Evolutionary conservation across 2,797 vertebrate species (phyloP), one percentile per base, ranked within the genome.

Genomic region (Chelmon rostratus): DNA sequence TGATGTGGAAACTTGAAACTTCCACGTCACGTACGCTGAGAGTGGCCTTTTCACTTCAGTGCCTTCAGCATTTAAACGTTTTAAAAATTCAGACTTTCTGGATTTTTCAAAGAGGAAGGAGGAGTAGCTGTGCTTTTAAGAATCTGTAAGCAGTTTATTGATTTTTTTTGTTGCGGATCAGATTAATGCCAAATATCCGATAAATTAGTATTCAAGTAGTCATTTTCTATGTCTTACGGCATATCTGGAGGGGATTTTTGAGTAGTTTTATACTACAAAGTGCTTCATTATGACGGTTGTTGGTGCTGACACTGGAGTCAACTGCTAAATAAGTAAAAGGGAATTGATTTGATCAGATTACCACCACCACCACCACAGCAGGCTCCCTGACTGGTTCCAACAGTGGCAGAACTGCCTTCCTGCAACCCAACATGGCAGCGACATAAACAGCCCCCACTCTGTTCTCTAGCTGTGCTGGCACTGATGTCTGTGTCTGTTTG

Each of bases 401-500:
- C 54, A 37, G 53, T 37, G 59, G 23, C 61, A 25, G 19, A 70
- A 47, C 47, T 52, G 57, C 82, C 76, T 73, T 8, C 40, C 69
- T 76, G 64, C 38, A 57, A 33, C 58, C 56, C 49, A 40, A 50
- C 50, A 47, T 68, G 42, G 65, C 79, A 79, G 53, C 65, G 49
- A n/a, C 52, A 67, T 31, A 70, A 73, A 72, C 23, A 73, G 21
- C 74, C 53, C 15, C 64, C 70, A 38, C 74, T 40, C 25, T 46
- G 67, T 59, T 35, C 57, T 35, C 56, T 38, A 2, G n/a, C 47
- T 50, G 18, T 12, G 44, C 8, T 71, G 78, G 52, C 79, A 42
- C 73, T 59, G 76, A 73, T 79, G 52, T 77, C 52, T 25, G 64
- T 40, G 70, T 85, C 35, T 87, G 84, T 74, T 71, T 52, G 68